Base-by-base conservation (phyloP, 2,113 vertebrate genomes). In the Leiothrix lutea region DNA sequence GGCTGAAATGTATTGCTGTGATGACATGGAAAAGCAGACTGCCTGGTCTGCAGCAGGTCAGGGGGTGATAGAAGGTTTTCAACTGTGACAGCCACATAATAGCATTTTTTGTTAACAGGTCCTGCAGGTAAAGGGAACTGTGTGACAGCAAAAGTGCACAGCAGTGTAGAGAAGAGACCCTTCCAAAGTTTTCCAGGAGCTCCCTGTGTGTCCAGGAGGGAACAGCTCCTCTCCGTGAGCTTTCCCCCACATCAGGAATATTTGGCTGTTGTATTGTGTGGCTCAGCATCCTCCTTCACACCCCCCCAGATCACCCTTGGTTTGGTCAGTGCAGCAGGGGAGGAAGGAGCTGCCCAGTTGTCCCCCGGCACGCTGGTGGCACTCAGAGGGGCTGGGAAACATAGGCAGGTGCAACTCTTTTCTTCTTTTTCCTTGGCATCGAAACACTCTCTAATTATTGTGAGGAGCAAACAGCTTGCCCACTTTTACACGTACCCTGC, bases 401-500 rank as follows among this genome's bases (percentile, higher is more conserved):
- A 60, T 44, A 35, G 70, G 82, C 95, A 96, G 93, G 90, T 94
- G 92, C 51, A 47, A 88, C 51, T 81, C 93, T 90, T 92, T 82
- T 92, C 79, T 89, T 95, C 57, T 90, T 80, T 74, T 88, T 86
- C 69, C 53, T 79, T 96, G 94, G 93, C 95, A 88, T 69, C 1
- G 0, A 90, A 92, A 74, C 77, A 25, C 79, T 53, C 72, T 80
- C 69, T 96, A 96, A 94, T 96, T 94, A 96, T 48, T 71, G 82
- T 23, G 82, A 94, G 75, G 75, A 90, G 74, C 0, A 61, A 97
- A 96, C 95, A 97, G 94, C 90, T 96, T 97, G 96, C 90, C 90
- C 93, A 80, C 92, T 95, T 95, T 94, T 95, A 84, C 93, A 96
- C 90, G 12, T 96, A 66, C 95, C 93, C 96, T 95, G 89, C 93